These are phyloP conservation scores for Listronotus bonariensis DNA, from an alignment of 1,140 invertebrate species.

Conservation along the genomic window DNA sequence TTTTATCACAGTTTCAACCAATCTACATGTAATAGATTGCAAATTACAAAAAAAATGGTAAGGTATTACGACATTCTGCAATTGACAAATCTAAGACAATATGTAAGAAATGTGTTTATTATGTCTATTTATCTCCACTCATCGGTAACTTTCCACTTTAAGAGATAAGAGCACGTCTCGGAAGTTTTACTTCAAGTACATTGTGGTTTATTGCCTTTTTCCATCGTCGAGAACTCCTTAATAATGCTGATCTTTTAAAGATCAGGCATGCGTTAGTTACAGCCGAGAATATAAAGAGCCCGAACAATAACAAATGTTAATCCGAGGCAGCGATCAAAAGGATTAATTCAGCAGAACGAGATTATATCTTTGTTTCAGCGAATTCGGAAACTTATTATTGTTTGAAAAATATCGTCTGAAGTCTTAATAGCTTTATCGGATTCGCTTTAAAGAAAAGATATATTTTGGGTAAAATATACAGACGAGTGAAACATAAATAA, in stretches of 20 bases:
- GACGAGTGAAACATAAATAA: no score
- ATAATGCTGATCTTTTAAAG: conserved; percentile 48
- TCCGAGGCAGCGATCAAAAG: conserved; percentile 40
- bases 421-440: neutral
- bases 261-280: conserved; percentile 47
- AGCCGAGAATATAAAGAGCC: conserved; percentile 43
- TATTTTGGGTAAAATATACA: no score
- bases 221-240: conserved; percentile 31
- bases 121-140: conserved; percentile 38
- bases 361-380: conserved; percentile 42
- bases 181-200: conserved; percentile 45
- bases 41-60: no score
- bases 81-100: no score
- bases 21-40: no score
- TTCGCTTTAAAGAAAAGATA: no score
- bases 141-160: conserved; percentile 44
- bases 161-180: conserved; percentile 43
- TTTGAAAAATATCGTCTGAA: conserved; percentile 1
- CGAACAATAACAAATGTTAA: conserved; percentile 44
- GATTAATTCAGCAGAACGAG: conserved; percentile 47
- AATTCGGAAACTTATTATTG: conserved; percentile 14
- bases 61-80: no score
- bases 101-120: conserved; percentile 2
- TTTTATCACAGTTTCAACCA: no score
- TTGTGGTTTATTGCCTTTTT: conserved; percentile 48